Conservation (phyloP, 2,113 vertebrate species). For the Myrmecophaga tridactyla region DNA sequence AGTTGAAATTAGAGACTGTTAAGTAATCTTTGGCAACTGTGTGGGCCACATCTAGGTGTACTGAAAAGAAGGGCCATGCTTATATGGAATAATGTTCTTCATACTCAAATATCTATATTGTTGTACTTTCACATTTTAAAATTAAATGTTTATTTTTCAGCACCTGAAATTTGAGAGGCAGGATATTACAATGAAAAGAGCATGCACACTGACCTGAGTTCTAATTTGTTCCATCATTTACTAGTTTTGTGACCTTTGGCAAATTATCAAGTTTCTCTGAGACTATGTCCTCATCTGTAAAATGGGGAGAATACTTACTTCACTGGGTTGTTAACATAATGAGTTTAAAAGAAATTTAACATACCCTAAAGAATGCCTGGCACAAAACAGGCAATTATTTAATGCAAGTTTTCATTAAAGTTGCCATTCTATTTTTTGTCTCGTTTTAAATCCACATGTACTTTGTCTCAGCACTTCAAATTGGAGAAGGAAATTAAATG, state of each 20-base stretch:
- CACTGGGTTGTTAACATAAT: not conserved
- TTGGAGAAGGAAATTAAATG: not conserved
- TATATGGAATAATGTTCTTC: conserved; percentile 35
- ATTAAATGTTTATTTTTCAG: not conserved
- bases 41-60: conserved; percentile 54
- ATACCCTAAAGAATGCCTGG: not conserved
- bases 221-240: not conserved
- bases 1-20: conserved; percentile 76
- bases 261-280: not conserved
- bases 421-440: not conserved
- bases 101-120: not conserved
- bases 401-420: not conserved
- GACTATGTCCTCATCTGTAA: conserved; percentile 32
- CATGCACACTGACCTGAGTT: not conserved
- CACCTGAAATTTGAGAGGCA: not conserved
- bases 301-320: not conserved
- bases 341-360: not conserved
- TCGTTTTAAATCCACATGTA: not conserved
- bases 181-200: not conserved
- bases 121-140: not conserved
- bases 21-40: conserved; percentile 68
- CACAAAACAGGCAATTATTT: not conserved
- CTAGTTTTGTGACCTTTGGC: conserved; percentile 3
- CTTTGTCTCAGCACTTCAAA: not conserved
- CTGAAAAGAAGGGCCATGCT: conserved; percentile 55